A percentile compares a stretch with the other conserved stretches of the same genome.
phyloP scores from a whole-genome alignment of 2,888 invertebrate genomes.

The Coenonympha arcania region DNA sequence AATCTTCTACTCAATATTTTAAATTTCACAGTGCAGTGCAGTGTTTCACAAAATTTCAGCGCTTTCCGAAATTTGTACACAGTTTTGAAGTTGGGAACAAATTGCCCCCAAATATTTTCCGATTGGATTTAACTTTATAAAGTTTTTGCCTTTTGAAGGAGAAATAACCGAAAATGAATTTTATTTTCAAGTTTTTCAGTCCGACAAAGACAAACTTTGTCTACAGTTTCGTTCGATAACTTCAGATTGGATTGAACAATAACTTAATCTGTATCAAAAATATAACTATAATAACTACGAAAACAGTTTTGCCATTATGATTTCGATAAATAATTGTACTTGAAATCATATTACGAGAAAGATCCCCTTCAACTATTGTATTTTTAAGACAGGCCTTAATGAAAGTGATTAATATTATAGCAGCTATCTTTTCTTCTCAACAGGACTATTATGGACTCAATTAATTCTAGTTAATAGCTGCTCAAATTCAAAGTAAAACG shows the following conservation, averaged over 20 bases:
- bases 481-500: not conserved
- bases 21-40: not conserved
- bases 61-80: slow-evolving; percentile 1
- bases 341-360: not conserved
- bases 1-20: not conserved
- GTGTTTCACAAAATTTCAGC: not conserved
- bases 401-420: slow-evolving; percentile 5
- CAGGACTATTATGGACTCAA: not conserved
- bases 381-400: slow-evolving; percentile 4
- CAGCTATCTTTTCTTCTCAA: not conserved
- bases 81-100: slow-evolving; percentile 10
- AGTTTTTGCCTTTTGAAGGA: slow-evolving; percentile 1
- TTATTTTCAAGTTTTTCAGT: no score
- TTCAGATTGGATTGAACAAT: slow-evolving; percentile 5
- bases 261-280: not conserved
- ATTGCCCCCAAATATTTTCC: slow-evolving; percentile 8
- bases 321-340: not conserved
- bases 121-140: slow-evolving; percentile 1
- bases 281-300: no score
- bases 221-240: not conserved
- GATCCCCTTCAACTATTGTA: slow-evolving; percentile 1
- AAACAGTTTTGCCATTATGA: not conserved
- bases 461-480: slow-evolving; percentile 2
- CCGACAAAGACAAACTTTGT: not conserved
- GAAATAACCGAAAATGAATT: no score